These are phyloP conservation scores for Idaea dimidiata DNA, from an alignment of 2,888 invertebrate genomes.

Conservation along the genomic window DNA sequence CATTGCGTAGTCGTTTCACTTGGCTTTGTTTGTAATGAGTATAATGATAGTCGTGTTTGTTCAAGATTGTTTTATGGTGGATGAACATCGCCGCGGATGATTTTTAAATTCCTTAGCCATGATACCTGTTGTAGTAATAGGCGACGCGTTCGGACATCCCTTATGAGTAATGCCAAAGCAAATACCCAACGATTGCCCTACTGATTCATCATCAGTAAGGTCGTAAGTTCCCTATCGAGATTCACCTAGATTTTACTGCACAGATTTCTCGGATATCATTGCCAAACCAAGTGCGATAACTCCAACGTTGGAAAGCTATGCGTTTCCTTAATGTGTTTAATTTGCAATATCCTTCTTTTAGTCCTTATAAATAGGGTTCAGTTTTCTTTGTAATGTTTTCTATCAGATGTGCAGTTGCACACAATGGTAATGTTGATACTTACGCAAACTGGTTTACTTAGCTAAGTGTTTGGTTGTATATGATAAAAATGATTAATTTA, in stretches of 20 bases:
- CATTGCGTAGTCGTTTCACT: slow-evolving; percentile 72
- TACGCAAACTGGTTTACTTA: slow-evolving; percentile 31
- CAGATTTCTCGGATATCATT: slow-evolving; percentile 9
- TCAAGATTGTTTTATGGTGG: slow-evolving; percentile 60
- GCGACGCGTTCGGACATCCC: not conserved
- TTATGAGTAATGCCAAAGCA: not conserved
- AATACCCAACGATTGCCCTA: not conserved
- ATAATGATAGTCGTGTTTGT: slow-evolving; percentile 62
- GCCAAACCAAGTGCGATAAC: slow-evolving; percentile 39
- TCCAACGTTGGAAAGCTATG: slow-evolving; percentile 51
- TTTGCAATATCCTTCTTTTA: slow-evolving; percentile 12
- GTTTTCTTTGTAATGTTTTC: slow-evolving; percentile 17
- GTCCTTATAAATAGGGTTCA: slow-evolving; percentile 18
- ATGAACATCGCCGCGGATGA: slow-evolving; percentile 46
- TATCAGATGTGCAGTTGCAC: slow-evolving; percentile 18
- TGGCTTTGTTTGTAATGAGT: slow-evolving; percentile 61
- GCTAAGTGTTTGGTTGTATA: slow-evolving; percentile 8
- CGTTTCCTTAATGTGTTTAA: slow-evolving; percentile 38
- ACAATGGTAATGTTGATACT: slow-evolving; percentile 42
- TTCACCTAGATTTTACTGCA: slow-evolving; percentile 11
- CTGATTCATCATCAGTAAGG: not conserved
- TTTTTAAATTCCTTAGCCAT: slow-evolving; percentile 41
- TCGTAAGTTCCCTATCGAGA: slow-evolving; percentile 8
- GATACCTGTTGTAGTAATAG: slow-evolving; percentile 9
- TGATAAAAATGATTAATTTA: not conserved